Percentiles rank a stretch among this genome's conserved stretches.
phyloP scores from a whole-genome alignment of 2,888 invertebrate genomes.

The Drosophila mulleri region DNA sequence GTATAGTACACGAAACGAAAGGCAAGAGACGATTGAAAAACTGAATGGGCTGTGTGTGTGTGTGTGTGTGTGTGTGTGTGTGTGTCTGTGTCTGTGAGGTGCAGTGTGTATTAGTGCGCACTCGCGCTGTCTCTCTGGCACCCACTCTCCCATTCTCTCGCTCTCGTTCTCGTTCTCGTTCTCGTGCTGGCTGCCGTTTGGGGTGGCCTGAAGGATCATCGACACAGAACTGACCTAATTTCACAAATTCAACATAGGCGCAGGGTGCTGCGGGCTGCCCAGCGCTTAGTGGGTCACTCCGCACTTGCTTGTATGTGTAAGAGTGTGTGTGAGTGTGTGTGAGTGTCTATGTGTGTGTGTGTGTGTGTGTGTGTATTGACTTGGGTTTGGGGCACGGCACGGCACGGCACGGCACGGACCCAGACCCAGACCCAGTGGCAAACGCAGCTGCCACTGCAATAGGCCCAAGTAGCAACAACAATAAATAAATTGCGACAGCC shows the following conservation, averaged over 20 bases:
- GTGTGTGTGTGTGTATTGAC: constrained; percentile 41
- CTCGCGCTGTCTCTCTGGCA: constrained; percentile 59
- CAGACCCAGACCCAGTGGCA: constrained; percentile 36
- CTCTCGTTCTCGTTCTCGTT: constrained; percentile 25
- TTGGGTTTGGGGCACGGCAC: constrained; percentile 21
- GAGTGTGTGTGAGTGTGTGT: constrained; percentile 2
- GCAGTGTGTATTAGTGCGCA: constrained; percentile 67
- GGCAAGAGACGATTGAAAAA: constrained; percentile 56
- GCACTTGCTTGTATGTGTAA: constrained; percentile 9
- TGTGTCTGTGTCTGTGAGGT: constrained; percentile 33
- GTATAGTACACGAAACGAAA: constrained; percentile 67
- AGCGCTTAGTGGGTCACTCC: constrained; percentile 70
- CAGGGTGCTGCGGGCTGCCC: constrained; percentile 52
- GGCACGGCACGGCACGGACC: constrained; percentile 14
- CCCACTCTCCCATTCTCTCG: constrained; percentile 41
- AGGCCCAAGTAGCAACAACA: constrained; percentile 50
- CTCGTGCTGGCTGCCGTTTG: constrained; percentile 40
- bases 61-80: constrained; percentile 29
- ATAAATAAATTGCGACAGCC: constrained; percentile 57
- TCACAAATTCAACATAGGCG: constrained; percentile 83
- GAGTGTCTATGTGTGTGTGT: constrained; percentile 36
- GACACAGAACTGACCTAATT: constrained; percentile 86
- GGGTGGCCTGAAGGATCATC: constrained; percentile 84
- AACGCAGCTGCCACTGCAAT: constrained; percentile 44
- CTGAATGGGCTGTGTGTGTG: constrained; percentile 53